Evolutionary conservation across 2,797 vertebrate species (phyloP).

Genomic region (Cygnus olor): DNA sequence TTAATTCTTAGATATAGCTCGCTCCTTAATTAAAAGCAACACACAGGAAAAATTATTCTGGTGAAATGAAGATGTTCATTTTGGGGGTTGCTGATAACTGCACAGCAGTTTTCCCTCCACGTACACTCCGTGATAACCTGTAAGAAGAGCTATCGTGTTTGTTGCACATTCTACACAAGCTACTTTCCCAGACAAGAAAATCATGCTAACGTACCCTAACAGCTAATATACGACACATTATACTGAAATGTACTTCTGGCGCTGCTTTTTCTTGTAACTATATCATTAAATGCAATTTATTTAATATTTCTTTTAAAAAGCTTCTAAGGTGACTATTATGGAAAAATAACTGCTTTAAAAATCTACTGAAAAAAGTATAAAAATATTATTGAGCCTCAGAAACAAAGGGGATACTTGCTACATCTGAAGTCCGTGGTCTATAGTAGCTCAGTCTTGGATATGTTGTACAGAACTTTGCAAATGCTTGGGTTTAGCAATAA

Average conservation of each 20-base stretch:
- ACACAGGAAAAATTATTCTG: not conserved
- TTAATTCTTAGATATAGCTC: not conserved
- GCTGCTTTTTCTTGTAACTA: not conserved
- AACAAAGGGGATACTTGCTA: not conserved
- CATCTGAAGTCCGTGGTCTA: not conserved
- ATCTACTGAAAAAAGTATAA: not conserved
- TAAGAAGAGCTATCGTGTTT: not conserved
- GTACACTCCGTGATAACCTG: not conserved
- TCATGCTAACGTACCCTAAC: not conserved
- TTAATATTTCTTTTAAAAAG: not conserved
- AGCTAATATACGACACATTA: not conserved
- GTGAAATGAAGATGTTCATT: not conserved
- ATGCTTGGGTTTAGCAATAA: not conserved
- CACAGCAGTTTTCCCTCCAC: not conserved
- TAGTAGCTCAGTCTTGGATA: not conserved
- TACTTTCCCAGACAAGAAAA: not conserved
- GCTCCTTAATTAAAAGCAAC: not conserved
- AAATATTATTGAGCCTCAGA: not conserved
- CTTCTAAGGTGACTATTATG: not conserved
- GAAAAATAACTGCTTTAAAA: not conserved
- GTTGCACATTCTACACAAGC: fast-evolving
- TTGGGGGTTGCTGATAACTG: not conserved
- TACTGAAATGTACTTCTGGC: not conserved
- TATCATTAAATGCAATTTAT: not conserved
- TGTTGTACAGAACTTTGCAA: not conserved